These are phyloP conservation scores for Xerus inauris DNA, from an alignment of 2,113 vertebrate species.

Conservation along the genomic window DNA sequence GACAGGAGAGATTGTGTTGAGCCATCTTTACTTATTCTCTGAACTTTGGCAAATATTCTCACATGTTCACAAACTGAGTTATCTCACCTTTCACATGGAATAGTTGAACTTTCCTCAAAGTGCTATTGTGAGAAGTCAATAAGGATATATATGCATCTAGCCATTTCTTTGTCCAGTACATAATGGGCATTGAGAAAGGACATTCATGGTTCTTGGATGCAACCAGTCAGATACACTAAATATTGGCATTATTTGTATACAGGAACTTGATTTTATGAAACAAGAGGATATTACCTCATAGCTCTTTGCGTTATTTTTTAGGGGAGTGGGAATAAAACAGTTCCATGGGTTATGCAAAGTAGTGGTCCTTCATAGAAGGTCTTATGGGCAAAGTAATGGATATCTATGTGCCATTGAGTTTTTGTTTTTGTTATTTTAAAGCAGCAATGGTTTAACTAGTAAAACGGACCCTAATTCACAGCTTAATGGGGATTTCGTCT, in stretches of 20 bases:
- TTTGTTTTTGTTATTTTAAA: background rate
- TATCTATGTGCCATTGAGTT: background rate
- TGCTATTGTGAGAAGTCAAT: background rate
- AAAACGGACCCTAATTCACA: background rate
- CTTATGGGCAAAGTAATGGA: background rate
- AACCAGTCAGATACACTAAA: background rate
- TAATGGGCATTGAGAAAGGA: background rate
- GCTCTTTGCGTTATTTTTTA: background rate
- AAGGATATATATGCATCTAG: background rate
- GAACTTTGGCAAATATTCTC: background rate
- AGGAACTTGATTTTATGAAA: background rate
- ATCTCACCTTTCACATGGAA: background rate
- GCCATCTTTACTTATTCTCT: background rate
- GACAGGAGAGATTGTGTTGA: background rate
- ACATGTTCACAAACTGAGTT: background rate
- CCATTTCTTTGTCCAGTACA: background rate
- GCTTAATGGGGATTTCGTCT: background rate
- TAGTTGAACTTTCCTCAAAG: background rate
- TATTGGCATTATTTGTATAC: background rate
- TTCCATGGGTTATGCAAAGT: background rate
- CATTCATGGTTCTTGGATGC: background rate
- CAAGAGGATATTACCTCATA: background rate
- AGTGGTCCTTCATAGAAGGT: background rate
- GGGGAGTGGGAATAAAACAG: background rate
- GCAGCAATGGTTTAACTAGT: background rate